Evolutionary conservation across 2,113 vertebrate genomes (phyloP).

Genomic region (Parotia lawesii): DNA sequence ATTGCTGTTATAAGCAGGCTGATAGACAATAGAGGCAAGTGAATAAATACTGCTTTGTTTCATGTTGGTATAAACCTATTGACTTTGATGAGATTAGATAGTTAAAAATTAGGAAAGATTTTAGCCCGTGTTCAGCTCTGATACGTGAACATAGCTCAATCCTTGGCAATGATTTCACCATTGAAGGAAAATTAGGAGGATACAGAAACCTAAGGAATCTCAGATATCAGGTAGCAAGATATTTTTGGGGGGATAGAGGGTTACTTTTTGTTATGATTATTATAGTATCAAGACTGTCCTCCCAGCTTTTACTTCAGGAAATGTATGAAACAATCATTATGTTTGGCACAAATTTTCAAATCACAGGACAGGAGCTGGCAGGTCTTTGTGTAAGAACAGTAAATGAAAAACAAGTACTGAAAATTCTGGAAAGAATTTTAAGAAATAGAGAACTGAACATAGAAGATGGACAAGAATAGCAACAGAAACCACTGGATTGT

Average conservation of each 20-base stretch:
- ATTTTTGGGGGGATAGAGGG: rapidly evolving
- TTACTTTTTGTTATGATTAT: neutral
- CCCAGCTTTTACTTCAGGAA: neutral
- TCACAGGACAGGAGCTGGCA: neutral
- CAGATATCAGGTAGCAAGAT: neutral
- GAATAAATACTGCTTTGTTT: conserved; percentile 3
- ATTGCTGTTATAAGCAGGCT: neutral
- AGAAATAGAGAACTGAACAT: neutral
- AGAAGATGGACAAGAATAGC: neutral
- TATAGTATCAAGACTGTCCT: neutral
- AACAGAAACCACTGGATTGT: neutral
- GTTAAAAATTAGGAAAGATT: neutral
- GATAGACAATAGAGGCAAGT: neutral
- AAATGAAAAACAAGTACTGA: neutral
- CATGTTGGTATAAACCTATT: neutral
- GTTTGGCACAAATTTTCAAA: neutral
- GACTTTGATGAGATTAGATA: neutral
- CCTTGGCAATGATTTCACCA: neutral
- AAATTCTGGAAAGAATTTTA: neutral
- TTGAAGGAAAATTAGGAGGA: neutral
- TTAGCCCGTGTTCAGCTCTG: neutral
- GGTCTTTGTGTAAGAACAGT: neutral
- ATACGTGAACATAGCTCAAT: neutral
- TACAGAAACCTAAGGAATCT: neutral
- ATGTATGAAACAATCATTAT: neutral